Percentiles rank a stretch among this genome's conserved stretches.
These are phyloP conservation scores for Epizoanthus rinbou DNA, from an alignment of 92 coral and sea anemone genomes.

Conservation along the genomic window DNA sequence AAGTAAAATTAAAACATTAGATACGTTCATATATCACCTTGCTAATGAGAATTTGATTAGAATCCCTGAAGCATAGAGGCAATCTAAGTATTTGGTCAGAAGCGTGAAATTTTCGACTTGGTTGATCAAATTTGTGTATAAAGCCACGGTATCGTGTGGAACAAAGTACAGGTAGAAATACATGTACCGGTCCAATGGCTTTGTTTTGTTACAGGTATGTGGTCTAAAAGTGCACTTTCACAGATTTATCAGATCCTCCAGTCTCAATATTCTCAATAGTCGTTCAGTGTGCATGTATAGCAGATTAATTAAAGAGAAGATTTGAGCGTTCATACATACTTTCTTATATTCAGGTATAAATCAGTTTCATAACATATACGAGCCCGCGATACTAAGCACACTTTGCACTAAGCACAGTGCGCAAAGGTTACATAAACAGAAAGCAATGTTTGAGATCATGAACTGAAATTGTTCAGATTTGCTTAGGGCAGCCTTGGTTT, in stretches of 20 bases:
- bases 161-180: constrained; percentile 25
- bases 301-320: too few relatives aligned
- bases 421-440: too few relatives aligned
- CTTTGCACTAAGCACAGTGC: too few relatives aligned
- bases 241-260: not conserved
- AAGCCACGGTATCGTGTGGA: constrained; percentile 8
- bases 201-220: constrained; percentile 15
- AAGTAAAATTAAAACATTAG: not conserved
- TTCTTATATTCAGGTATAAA: too few relatives aligned
- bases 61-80: constrained; percentile 1
- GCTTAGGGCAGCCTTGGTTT: too few relatives aligned
- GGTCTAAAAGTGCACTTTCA: not conserved
- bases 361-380: too few relatives aligned
- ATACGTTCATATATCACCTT: not conserved
- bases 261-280: too few relatives aligned
- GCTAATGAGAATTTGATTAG: constrained; percentile 40
- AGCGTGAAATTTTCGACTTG: constrained; percentile 35
- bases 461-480: too few relatives aligned
- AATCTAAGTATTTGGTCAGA: not conserved
- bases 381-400: too few relatives aligned
- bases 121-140: constrained; percentile 26
- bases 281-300: too few relatives aligned
- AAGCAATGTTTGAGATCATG: too few relatives aligned
- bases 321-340: too few relatives aligned
- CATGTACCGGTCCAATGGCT: constrained; percentile 42